Evolutionary conservation across 2,888 invertebrate species (phyloP).

Genomic region (Beris morrisii): DNA sequence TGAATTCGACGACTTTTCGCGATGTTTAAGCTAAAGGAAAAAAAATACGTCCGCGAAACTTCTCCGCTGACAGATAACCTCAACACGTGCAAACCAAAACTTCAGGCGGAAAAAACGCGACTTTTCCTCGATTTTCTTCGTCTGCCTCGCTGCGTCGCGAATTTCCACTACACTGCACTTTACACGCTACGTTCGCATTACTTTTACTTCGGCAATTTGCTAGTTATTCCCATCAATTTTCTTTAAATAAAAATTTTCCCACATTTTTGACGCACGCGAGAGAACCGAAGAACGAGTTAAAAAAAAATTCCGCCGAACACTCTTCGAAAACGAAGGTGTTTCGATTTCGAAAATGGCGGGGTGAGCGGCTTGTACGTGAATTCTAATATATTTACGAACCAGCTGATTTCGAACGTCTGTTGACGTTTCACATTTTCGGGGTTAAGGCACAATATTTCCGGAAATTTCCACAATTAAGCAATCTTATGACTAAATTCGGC

Average conservation of each 20-base stretch:
- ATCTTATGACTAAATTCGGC: not conserved
- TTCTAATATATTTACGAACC: conserved; percentile 15
- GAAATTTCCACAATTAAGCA: not conserved
- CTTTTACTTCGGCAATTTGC: not conserved
- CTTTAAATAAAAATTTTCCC: not conserved
- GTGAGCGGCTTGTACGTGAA: conserved; percentile 1
- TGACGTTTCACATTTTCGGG: not conserved
- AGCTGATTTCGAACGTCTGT: conserved; percentile 3
- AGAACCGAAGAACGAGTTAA: not conserved
- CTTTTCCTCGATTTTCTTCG: not conserved
- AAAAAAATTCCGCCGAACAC: conserved; percentile 16
- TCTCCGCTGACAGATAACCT: conserved; percentile 34
- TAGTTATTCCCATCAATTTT: not conserved
- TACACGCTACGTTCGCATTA: too few relatives aligned
- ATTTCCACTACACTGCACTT: conserved; percentile 5
- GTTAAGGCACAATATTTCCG: not conserved
- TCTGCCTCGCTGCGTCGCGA: not conserved
- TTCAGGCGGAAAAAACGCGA: not conserved
- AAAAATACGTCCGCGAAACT: not conserved
- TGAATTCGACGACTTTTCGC: not conserved
- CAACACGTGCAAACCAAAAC: conserved; percentile 31
- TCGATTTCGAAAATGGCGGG: conserved; percentile 23
- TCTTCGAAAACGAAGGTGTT: conserved; percentile 4
- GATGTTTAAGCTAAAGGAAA: not conserved
- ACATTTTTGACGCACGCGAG: conserved; percentile 16